These are phyloP conservation scores for Apeira syringaria DNA, from an alignment of 2,888 invertebrate genomes.

Conservation along the genomic window DNA sequence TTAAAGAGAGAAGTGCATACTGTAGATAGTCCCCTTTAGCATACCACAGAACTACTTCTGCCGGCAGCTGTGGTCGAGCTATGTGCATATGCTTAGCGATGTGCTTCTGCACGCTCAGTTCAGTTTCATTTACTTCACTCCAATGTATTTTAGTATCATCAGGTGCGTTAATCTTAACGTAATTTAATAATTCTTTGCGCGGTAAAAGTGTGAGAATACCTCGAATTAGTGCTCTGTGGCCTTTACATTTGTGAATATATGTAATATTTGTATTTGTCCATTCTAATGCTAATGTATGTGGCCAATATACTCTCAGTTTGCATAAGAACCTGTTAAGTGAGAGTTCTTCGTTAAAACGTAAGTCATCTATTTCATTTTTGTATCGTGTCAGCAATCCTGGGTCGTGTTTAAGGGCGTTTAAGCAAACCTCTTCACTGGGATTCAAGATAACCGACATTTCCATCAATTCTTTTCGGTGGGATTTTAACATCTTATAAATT, in stretches of 20 bases:
- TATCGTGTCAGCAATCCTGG: constrained; percentile 44
- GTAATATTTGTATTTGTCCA: constrained; percentile 40
- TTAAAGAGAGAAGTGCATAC: constrained; percentile 53
- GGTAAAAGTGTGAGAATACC: constrained; percentile 46
- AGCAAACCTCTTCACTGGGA: constrained; percentile 43
- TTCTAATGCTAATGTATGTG: constrained; percentile 39
- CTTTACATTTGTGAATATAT: constrained; percentile 33
- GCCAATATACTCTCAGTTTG: constrained; percentile 60
- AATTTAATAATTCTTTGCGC: constrained; percentile 34
- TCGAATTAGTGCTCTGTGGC: constrained; percentile 45
- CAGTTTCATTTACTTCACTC: constrained; percentile 42
- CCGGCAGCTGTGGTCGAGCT: constrained; percentile 52
- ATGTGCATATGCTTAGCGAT: constrained; percentile 60
- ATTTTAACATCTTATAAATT: constrained; percentile 53
- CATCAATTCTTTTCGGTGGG: constrained; percentile 54
- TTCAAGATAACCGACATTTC: constrained; percentile 50
- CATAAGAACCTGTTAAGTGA: constrained; percentile 39
- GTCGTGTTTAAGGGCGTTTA: constrained; percentile 61
- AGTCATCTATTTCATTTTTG: constrained; percentile 33
- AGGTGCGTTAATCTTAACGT: constrained; percentile 51
- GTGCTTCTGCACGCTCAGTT: constrained; percentile 48
- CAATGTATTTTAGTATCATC: constrained; percentile 50
- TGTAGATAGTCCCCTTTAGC: constrained; percentile 62
- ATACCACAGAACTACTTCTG: constrained; percentile 48
- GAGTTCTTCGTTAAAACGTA: constrained; percentile 38